Base-by-base conservation (phyloP, 2,113 vertebrate genomes). In the Panurus biarmicus region DNA sequence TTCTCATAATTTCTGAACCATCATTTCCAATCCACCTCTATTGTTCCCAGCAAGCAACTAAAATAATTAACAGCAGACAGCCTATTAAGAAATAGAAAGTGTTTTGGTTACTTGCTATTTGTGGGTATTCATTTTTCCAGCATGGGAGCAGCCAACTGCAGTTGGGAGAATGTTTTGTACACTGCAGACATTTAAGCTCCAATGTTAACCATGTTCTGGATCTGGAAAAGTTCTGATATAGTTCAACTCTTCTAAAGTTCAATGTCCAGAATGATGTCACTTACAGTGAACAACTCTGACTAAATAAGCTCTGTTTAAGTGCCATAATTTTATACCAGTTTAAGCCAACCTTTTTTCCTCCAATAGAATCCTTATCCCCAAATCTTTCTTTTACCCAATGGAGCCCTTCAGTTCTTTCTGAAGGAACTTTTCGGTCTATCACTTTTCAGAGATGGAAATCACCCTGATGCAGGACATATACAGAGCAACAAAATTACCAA, bases 1-100 rank as follows among this genome's bases (percentile, higher is more conserved):
- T 95, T 80, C 81, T 90, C 64, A 50, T 72, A 40, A 87, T 93
- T 93, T 79, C 60, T 87, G 50, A 91, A 73, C 47, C 57, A 76
- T 77, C 50, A 48, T 84, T 95, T 91, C 71, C 58, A 93, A 91
- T 96, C 54, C 67, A 93, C 47, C 58, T 91, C 88, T 66, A 76
- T 89, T 92, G 88, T 96, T 94, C 88, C 71, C 88, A 91, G 91
- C 61, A 93, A 93, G 91, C 21, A 93, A 74, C 91, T 92, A 87
- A 90, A 97, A 95, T 95, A 91, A 95, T 94, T 90, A 91, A 95
- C 78, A 96, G 91, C 94, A 95, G 81, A 95, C 87, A 96, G 87
- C 40, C 74, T 87, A 77, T 95, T 93, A 95, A 91, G 89, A 95
- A 96, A 93, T 83, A 89, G 87, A 96, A 97, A 96, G 95, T 94